phyloP scores from a whole-genome alignment of 2,113 vertebrate species.

The Chlorodrepanis virens region DNA sequence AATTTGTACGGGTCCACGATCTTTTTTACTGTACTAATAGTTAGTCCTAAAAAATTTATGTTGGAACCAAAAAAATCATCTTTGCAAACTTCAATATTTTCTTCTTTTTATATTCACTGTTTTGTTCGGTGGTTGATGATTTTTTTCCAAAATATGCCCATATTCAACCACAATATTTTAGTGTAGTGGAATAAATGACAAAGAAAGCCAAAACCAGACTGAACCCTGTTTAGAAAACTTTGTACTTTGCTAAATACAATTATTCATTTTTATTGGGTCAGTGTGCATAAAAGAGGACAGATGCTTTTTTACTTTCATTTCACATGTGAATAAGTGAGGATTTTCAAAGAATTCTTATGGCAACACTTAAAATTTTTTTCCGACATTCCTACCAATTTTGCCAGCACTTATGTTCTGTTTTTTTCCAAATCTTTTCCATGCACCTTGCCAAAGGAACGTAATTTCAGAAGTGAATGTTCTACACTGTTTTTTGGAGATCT shows the following conservation, averaged over 20 bases:
- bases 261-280: slow-evolving; percentile 70
- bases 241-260: slow-evolving; percentile 65
- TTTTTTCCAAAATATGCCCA: slow-evolving; percentile 58
- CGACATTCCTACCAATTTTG: slow-evolving; percentile 75
- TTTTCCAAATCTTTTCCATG: slow-evolving; percentile 73
- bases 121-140: background rate
- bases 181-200: slow-evolving; percentile 67
- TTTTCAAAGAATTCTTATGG: slow-evolving; percentile 75
- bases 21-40: slow-evolving; percentile 60
- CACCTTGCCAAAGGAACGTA: slow-evolving; percentile 73
- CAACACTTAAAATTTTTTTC: slow-evolving; percentile 73
- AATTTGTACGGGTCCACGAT: slow-evolving; percentile 25
- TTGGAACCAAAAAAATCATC: slow-evolving; percentile 66
- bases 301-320: slow-evolving; percentile 75
- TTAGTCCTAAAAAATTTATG: slow-evolving; percentile 68
- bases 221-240: slow-evolving; percentile 60
- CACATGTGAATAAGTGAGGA: slow-evolving; percentile 70
- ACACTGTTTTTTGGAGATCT: slow-evolving; percentile 61
- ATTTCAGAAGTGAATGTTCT: slow-evolving; percentile 72
- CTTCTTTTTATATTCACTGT: slow-evolving; percentile 44
- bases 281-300: slow-evolving; percentile 67
- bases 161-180: slow-evolving; percentile 69
- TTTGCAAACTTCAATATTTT: slow-evolving; percentile 70
- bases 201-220: slow-evolving; percentile 60
- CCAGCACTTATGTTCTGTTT: slow-evolving; percentile 61